Base-by-base conservation (phyloP, 1,140 invertebrate species). In the Bombus sibiricus region DNA sequence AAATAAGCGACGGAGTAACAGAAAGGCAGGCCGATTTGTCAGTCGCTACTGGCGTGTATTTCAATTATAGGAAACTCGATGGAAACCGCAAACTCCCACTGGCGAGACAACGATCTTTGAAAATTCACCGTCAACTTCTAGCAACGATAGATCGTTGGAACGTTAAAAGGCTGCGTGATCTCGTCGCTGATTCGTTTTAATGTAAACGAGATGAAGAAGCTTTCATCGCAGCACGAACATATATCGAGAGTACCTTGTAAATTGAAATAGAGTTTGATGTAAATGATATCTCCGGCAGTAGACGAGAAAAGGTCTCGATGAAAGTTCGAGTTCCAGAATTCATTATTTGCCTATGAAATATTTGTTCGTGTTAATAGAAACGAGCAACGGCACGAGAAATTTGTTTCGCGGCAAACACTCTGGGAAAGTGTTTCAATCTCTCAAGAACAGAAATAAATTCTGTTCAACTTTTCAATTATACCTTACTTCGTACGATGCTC, bases 11-110 rank as follows among this genome's bases (percentile, higher is more conserved):
- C 47, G 2, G 47, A 53, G 6, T 22, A 6, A 53, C 47, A 22
- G 18, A 53, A 53, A 53, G 18, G 47, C 18, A 53, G 47, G 18
- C 47, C 47, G 47, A 84, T 84, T 84, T 84, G 74, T 79, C 75
- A 84, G 5, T 72, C 47, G 68, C 28, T 15, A 5, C 47, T 37
- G 75, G 37, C 75, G 53, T n/a, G 69, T 64, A n/a, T 47, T 78
- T 78, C 47, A 41, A n/a, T 32, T 15, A 78, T n/a, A 2, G 39
- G 81, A 32, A 59, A 41, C 28, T 69, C 41, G 32, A 5, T 3
- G 57, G 25, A 43, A 37, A 66, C 57, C 71, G 41, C 68, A 15
- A 9, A 37, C 47, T 34, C 28, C 28, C 10, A 47, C 15, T 8
- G n/a, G 13, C 28, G 81, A 82, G n/a, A 66, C 53, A 82, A 73